Evolutionary conservation across 2,888 invertebrate genomes (phyloP), one percentile per base, ranked within the genome.

Genomic region (Kuschelorhynchus macadamiae): DNA sequence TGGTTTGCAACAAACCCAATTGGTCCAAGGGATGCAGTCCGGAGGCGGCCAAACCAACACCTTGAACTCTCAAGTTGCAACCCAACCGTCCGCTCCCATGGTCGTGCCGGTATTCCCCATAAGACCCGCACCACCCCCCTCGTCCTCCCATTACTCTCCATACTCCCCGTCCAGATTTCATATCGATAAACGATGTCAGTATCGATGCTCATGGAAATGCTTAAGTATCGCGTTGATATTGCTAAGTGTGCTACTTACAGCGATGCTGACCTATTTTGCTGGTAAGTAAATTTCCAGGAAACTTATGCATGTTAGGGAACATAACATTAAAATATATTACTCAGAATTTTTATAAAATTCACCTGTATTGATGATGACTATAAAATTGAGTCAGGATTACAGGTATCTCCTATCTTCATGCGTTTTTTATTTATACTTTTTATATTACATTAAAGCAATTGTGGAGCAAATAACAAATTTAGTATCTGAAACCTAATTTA

Each of bases 131-230:
- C 79, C 78, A 85, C 86, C 80, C 85, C 86, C 80, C 4, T 85
- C 87, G 73, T 86, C 88, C 80, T 90, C 92, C 81, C 93, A 93
- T 84, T 93, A 94, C 79, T 93, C 93, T 83, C 94, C 94, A 74
- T 94, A 95, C 87, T 94, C 94, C 79, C 94, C 94, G 82, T 95
- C 94, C 82, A 91, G 95, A 85, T 95, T 95, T 88, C 94, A 95
- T 88, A 94, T 95, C 88, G 94, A 95, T 87, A 96, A 96, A 86
- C 90, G 94, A 77, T 95, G 94, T 87, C 94, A 93, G 84, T 94
- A 94, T 85, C 90, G 95, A 77, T 97, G 97, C 88, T 94, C 96
- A 82, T 97, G 97, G 97, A 95, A 96, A 86, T 97, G 96, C 85
- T 92, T 95, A 84, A 95, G 95, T 85, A 94, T 97, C 84, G 91